A percentile compares a stretch with the other conserved stretches of the same genome.
These are phyloP conservation scores for Acrocephalus kingi DNA, from an alignment of 2,113 vertebrate genomes.

Conservation along the genomic window DNA sequence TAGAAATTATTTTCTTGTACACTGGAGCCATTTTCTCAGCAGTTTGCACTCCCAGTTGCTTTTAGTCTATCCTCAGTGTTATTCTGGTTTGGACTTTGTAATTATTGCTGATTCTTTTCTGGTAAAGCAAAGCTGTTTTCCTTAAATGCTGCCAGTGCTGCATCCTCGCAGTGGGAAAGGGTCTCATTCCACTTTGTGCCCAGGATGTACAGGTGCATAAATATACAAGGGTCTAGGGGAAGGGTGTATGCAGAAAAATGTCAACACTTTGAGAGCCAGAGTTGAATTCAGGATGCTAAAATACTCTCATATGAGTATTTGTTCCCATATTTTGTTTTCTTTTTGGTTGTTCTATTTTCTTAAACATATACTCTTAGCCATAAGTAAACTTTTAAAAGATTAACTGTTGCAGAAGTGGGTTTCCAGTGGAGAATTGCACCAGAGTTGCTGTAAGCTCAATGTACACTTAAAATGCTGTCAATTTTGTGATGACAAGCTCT, in stretches of 20 bases:
- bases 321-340: neutral
- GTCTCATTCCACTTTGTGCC: neutral
- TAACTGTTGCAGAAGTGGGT: neutral
- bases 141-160: neutral
- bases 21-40: neutral
- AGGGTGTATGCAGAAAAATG: neutral
- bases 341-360: neutral
- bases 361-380: neutral
- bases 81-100: neutral
- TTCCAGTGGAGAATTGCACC: neutral
- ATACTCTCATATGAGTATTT: neutral
- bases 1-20: neutral
- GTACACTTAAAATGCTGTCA: neutral
- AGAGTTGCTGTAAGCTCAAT: neutral
- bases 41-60: fast-evolving
- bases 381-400: neutral
- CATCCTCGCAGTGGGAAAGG: fast-evolving
- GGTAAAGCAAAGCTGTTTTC: neutral
- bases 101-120: neutral
- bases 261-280: neutral
- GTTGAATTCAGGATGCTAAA: neutral
- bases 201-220: neutral
- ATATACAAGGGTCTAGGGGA: neutral
- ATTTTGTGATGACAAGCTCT: neutral
- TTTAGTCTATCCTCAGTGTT: neutral